Evolutionary conservation across 2,888 invertebrate genomes (phyloP), one percentile per base, ranked within the genome.

Genomic region (Sminthurides aquaticus): DNA sequence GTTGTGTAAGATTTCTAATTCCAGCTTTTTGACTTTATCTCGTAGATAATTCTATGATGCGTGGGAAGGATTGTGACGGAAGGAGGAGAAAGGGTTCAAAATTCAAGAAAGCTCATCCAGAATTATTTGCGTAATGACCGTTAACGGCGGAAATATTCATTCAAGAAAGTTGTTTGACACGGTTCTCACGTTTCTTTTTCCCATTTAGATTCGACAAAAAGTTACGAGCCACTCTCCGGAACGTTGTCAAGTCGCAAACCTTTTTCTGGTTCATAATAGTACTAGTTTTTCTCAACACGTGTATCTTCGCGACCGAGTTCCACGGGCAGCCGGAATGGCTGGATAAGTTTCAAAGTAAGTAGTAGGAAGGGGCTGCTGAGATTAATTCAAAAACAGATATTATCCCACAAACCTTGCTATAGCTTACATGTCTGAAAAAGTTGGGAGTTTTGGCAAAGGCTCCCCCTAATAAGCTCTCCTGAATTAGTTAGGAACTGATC

Each of bases 221-320:
- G 57, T 87, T 95, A 86, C 85, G 98, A 76, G 84, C 97, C 69
- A 86, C 89, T 1, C 97, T 98, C 77, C 85, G 98, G 2, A 89
- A 90, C 77, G 91, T 93, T 2, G 97, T 98, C 57, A 98, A 98
- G 80, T 96, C 96, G 1, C 96, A 98, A 81, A 90, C 90, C 8
- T 99, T 99, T 81, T 99, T 99, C 81, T 99, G 99, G 99, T 84
- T 96, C 69, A 98, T 99, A 80, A 99, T 99, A 77, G 84, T 98
- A 62, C 84, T 99, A 74, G 99, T 99, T 72, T 97, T 99, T 80
- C 83, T 99, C 69, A 99, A 99, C 81, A 99, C 99, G 0, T 90
- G 89, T 61, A 96, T 99, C 68, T 82, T 99, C 74, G 98, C 99
- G 63, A 95, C 97, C 26, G 99, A 99, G 81, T 98, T 99, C 81